Base-by-base conservation (phyloP, 2,888 invertebrate genomes). In the Lasioglossum oenotherae region DNA sequence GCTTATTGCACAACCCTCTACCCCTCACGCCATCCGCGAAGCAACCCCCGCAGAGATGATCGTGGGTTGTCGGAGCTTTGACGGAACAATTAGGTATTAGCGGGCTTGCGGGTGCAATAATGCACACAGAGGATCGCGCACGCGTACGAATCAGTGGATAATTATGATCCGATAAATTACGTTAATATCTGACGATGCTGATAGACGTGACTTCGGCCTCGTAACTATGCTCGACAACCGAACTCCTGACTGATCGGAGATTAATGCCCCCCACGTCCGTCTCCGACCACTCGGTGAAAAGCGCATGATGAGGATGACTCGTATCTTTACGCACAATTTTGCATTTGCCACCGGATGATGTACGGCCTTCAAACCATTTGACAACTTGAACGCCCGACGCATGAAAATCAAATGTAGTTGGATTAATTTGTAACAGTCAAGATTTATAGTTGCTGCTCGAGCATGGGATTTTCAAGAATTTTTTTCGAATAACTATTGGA, bases 121-220 rank as follows among this genome's bases (percentile, higher is more conserved):
- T 57, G 44, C 60, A 44, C 12, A 27, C 73, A 74, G 60, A 44
- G 46, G 46, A 49, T 69, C 64, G 53, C 10, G 74, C 69, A 77
- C 74, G 71, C 80, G 49, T 69, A 35, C 46, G 35, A 60, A 85
- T 85, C 85, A 72, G 23, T 44, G 64, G 80, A 75, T 81, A 86
- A 85, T 72, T 78, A 78, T 64, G 71, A 86, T 75, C 60, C 38
- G 77, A 85, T 80, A 80, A 86, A 74, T 85, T 72, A 53, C 77
- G 74, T 49, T 78, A 78, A 85, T 77, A 72, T 64, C 53, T 44
- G 27, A 35, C 35, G 12, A n/a, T 35, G 60, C 44, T 67, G 71
- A 85, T 44, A 71, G 27, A 72, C 74, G 46, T 35, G 49, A 76
- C 76, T 82, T 76, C 31, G 27, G 2, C 0, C 41, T 4, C 19